Evolutionary conservation across 2,888 invertebrate genomes (phyloP).

Genomic region (Drosophila lutescens): DNA sequence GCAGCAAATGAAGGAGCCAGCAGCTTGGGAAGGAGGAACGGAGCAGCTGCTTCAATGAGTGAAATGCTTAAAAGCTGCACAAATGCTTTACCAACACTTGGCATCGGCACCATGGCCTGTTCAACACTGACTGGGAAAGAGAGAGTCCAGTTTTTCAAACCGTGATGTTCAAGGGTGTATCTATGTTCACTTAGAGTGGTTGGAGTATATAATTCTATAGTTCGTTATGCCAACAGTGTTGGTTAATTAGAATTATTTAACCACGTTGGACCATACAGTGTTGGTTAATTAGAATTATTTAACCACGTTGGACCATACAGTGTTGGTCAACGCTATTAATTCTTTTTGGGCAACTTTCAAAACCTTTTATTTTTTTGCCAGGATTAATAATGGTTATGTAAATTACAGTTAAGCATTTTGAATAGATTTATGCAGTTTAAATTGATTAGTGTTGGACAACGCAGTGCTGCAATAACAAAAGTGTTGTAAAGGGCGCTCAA

Average conservation of each 20-base stretch:
- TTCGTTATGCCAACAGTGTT: background rate
- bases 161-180: slow-evolving; percentile 15
- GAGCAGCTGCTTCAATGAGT: background rate
- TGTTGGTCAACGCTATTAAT: background rate
- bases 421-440: background rate
- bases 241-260: background rate
- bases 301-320: background rate
- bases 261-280: background rate
- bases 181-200: background rate
- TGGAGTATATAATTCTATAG: background rate
- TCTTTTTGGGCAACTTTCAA: too few relatives aligned
- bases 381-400: too few relatives aligned
- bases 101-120: slow-evolving; percentile 3
- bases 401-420: too few relatives aligned
- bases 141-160: background rate
- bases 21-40: background rate
- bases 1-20: slow-evolving; percentile 11
- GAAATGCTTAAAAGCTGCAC: slow-evolving; percentile 3
- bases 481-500: slow-evolving; percentile 3
- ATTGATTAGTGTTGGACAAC: slow-evolving; percentile 1
- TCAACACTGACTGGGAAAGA: slow-evolving; percentile 14
- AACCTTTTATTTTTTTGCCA: too few relatives aligned
- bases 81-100: slow-evolving; percentile 11
- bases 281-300: background rate
- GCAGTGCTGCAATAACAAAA: background rate